Conservation (phyloP, 2,888 invertebrate species). For the Mythimna loreyi region DNA sequence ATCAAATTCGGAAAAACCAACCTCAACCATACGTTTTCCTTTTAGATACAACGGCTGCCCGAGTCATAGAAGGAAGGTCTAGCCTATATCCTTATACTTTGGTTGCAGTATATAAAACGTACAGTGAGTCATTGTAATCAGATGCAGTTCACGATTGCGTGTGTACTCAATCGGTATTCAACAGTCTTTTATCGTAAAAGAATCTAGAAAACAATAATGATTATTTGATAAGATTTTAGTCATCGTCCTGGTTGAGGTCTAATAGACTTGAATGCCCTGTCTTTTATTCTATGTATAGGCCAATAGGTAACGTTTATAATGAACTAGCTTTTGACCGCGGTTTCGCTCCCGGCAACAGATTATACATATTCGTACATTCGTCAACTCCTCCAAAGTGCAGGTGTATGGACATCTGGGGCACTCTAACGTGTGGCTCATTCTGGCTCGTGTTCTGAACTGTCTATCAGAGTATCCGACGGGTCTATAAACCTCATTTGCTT, state of each 20-base stretch:
- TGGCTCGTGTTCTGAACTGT: too few relatives aligned
- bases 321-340: too few relatives aligned
- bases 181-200: conserved; percentile 32
- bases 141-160: conserved; percentile 70
- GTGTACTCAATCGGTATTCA: conserved; percentile 32
- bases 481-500: too few relatives aligned
- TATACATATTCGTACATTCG: too few relatives aligned
- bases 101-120: conserved; percentile 30
- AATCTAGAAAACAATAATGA: conserved; percentile 34
- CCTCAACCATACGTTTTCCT: conserved; percentile 39
- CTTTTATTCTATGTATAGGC: not conserved
- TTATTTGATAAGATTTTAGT: conserved; percentile 21
- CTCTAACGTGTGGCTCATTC: too few relatives aligned
- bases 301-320: not conserved
- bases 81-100: conserved; percentile 17
- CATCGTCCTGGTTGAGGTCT: conserved; percentile 6
- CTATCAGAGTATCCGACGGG: too few relatives aligned
- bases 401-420: too few relatives aligned
- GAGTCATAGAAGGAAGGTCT: conserved; percentile 38
- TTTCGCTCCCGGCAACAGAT: too few relatives aligned
- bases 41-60: conserved; percentile 2
- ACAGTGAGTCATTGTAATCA: conserved; percentile 69
- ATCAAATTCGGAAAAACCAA: conserved; percentile 46
- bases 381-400: too few relatives aligned
- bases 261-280: not conserved